These are phyloP conservation scores for Varanus salvator DNA, from an alignment of 2,113 vertebrate genomes.

Conservation along the genomic window DNA sequence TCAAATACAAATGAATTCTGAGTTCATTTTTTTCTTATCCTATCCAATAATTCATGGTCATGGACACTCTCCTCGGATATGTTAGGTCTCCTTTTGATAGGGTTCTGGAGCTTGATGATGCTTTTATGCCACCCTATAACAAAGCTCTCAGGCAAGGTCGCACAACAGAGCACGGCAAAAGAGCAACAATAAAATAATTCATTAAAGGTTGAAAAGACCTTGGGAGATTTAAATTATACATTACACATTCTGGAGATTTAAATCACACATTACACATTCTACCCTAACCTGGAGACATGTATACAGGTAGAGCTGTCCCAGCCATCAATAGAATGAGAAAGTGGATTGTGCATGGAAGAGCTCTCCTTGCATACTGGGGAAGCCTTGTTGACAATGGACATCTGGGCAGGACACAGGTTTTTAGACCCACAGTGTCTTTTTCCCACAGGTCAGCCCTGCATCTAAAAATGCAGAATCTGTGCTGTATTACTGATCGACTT, in stretches of 20 bases:
- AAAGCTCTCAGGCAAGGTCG: no score
- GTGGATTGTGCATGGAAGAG: not conserved
- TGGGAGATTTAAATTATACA: no score
- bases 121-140: no score
- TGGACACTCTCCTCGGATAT: not conserved
- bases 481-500: not conserved
- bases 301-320: not conserved
- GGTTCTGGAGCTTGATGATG: no score
- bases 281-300: not conserved
- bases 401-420: not conserved
- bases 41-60: not conserved
- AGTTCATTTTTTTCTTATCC: not conserved
- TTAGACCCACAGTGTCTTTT: not conserved
- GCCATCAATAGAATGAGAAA: not conserved
- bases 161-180: no score
- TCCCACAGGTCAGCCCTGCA: not conserved
- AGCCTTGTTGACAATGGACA: not conserved
- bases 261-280: not conserved
- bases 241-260: no score
- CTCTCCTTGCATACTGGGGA: not conserved
- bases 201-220: no score
- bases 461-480: not conserved
- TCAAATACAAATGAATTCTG: not conserved
- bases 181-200: no score
- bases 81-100: not conserved